Conservation (phyloP, 2,113 vertebrate genomes). For the Larimichthys crocea region DNA sequence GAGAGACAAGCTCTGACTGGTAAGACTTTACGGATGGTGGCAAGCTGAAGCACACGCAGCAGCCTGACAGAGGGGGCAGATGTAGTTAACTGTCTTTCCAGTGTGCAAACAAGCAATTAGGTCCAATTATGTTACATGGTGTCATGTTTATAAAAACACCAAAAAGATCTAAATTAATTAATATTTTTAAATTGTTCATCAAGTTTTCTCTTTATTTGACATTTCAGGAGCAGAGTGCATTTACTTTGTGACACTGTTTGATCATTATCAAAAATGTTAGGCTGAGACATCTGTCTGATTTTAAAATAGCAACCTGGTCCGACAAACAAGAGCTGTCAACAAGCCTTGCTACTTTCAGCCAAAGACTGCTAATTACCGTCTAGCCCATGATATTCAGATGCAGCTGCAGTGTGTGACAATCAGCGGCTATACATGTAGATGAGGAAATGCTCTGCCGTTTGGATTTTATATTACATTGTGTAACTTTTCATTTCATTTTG, state of each 20-base stretch:
- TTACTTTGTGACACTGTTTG: conserved; percentile 17
- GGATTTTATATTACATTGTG: not conserved
- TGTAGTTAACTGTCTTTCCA: conserved; percentile 24
- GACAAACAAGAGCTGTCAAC: conserved; percentile 4
- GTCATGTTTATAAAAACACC: conserved; percentile 26
- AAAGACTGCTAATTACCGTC: not conserved
- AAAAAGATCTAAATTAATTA: conserved; percentile 21
- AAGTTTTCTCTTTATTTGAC: conserved; percentile 1
- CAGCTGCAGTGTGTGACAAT: not conserved
- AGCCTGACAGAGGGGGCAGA: conserved; percentile 42
- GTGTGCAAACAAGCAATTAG: conserved; percentile 61
- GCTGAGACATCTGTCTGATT: conserved; percentile 2
- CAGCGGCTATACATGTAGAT: not conserved
- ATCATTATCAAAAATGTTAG: conserved; percentile 3
- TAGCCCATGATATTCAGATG: not conserved
- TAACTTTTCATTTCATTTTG: too few relatives aligned
- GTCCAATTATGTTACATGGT: conserved; percentile 45
- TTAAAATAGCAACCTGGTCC: conserved; percentile 18
- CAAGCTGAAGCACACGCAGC: conserved; percentile 15
- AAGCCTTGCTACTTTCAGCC: not conserved
- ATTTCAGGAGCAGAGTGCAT: not conserved
- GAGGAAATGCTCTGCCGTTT: not conserved
- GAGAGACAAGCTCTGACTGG: conserved; percentile 24
- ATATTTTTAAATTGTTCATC: not conserved
- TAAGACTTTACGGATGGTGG: conserved; percentile 44